Evolutionary conservation across 2,888 invertebrate species (phyloP).

Genomic region (Sinodicranocentrus sp.): DNA sequence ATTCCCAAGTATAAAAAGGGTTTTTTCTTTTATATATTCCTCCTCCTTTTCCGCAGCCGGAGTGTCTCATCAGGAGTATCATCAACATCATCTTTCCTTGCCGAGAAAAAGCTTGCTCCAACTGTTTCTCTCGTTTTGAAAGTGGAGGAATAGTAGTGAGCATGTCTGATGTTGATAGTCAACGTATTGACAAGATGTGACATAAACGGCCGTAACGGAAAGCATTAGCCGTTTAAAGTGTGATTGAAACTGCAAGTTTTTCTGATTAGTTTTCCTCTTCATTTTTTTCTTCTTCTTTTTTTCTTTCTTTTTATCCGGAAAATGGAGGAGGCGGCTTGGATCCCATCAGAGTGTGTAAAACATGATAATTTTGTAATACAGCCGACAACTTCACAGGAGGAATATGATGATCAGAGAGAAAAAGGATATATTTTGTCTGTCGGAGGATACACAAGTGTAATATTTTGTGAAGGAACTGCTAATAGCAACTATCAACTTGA

Average conservation of each 20-base stretch:
- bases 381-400: no score
- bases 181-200: slow-evolving; percentile 67
- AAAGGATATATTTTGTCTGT: slow-evolving; percentile 11
- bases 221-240: slow-evolving; percentile 61
- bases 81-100: slow-evolving; percentile 38
- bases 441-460: no score
- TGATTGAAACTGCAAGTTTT: slow-evolving; percentile 57
- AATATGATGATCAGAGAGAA: no score
- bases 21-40: slow-evolving; percentile 10
- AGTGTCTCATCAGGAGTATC: slow-evolving; percentile 60
- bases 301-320: neutral
- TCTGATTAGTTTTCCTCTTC: slow-evolving; percentile 15
- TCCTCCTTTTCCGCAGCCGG: slow-evolving; percentile 48
- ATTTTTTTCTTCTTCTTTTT: no score
- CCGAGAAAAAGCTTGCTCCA: slow-evolving; percentile 24
- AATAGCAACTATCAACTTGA: slow-evolving; percentile 50
- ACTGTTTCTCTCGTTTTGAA: slow-evolving; percentile 43
- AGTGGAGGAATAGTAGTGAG: neutral
- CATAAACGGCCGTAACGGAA: slow-evolving; percentile 62
- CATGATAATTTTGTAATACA: no score
- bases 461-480: slow-evolving; percentile 57
- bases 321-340: slow-evolving; percentile 46
- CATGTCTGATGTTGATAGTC: slow-evolving; percentile 50
- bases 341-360: neutral
- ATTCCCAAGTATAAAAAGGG: no score